Evolutionary conservation across 2,888 invertebrate species (phyloP), one percentile per base, ranked within the genome.

Genomic region (Nephrotoma guestfalica): DNA sequence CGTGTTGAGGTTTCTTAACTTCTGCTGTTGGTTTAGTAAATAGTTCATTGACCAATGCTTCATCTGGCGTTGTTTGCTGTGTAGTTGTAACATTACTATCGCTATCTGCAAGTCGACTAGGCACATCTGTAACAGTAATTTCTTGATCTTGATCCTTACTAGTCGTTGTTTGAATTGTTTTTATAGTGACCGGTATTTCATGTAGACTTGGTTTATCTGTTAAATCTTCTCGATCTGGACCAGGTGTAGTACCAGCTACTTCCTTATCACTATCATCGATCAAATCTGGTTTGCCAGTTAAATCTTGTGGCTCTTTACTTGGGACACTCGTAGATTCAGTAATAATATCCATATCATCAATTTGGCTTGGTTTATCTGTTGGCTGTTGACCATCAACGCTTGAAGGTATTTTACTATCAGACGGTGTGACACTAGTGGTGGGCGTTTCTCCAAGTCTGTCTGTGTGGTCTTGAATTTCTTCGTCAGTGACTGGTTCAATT

Each of bases 1-100:
- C 51, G n/a, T 57, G 41, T 71, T 30, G 91, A 89, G 91, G 89
- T 91, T 92, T 2, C 91, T 89, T 86, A 30, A 30, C 18, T 30
- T 11, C 30, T 71, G 91, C 89, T 7, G 89, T 87, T 87, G 87
- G 86, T 45, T 87, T 86, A 15, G 84, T 85, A 18, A 71, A 71
- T 71, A 71, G 4, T 71, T 71, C 86, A 13, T 85, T 87, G 11
- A 83, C 18, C 47, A 86, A 15, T 41, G 11, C 57, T n/a, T 86
- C 86, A 18, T 85, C 47, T 0, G 86, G 42, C 41, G 84, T 47
- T 15, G 57, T 47, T 51, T 18, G 51, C 40, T 18, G 41, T 13
- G 42, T 45, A 4, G 71, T 45, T 6, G 71, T 71, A 9, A 40
- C 11, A 15, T 41, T 13, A n/a, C 7, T 71, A 71, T 71, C 71